Conservation (phyloP, 23 tunicate genomes). For the Phallusia fumigata region DNA sequence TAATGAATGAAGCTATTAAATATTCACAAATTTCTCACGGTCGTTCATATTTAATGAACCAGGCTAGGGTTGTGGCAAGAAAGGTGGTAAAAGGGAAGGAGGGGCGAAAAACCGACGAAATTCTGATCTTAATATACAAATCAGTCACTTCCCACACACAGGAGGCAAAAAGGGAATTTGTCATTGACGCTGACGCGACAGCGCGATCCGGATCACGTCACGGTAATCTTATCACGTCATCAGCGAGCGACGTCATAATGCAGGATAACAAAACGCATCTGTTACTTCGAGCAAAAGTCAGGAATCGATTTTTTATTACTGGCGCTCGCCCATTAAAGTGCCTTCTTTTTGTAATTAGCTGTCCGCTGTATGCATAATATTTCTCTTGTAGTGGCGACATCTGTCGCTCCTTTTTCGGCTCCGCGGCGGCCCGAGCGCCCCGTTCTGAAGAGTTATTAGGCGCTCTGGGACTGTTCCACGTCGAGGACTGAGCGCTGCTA, state of each 20-base stretch:
- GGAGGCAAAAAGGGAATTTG: background rate
- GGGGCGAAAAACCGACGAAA: too few species aligned
- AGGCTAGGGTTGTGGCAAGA: background rate
- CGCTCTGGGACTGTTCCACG: background rate
- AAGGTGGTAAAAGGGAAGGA: background rate
- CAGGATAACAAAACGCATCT: conserved; percentile 36
- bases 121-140: background rate
- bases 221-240: conserved; percentile 24
- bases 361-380: conserved; percentile 13
- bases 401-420: conserved; percentile 9
- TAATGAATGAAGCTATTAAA: conserved; percentile 41
- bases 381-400: background rate
- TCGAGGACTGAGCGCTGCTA: background rate
- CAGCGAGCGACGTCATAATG: background rate
- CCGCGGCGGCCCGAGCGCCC: background rate
- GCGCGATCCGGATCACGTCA: conserved; percentile 13
- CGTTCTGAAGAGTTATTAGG: background rate
- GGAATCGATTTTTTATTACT: conserved; percentile 27
- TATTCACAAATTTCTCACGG: conserved; percentile 56
- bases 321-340: conserved; percentile 22
- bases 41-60: conserved; percentile 69
- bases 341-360: conserved; percentile 17
- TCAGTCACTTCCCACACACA: background rate
- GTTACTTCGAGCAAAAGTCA: conserved; percentile 7
- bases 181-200: conserved; percentile 4